Conservation (phyloP, 2,888 invertebrate genomes). For the Sarcophaga carnaria region DNA sequence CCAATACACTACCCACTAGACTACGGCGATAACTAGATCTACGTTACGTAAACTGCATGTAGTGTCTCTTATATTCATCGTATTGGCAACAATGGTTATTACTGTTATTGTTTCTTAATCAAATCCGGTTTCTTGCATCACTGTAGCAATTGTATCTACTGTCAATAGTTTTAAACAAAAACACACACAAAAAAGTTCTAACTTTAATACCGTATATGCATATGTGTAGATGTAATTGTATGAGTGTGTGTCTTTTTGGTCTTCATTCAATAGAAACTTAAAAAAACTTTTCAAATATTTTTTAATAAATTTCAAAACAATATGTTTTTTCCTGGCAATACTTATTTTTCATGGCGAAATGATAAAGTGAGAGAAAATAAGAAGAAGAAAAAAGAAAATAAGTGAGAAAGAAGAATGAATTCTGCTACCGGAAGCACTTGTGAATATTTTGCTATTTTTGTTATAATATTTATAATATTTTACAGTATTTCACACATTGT, state of each 20-base stretch:
- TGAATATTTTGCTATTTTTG: conserved; percentile 32
- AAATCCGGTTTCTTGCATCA: neutral
- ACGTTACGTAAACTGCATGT: no score
- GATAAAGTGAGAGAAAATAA: conserved; percentile 56
- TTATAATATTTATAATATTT: conserved; percentile 30
- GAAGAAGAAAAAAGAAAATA: neutral
- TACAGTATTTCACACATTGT: conserved; percentile 32
- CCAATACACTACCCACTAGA: no score
- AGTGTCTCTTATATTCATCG: no score
- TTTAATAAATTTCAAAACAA: conserved; percentile 74
- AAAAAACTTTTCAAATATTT: conserved; percentile 76
- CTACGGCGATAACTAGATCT: no score
- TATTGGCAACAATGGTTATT: no score
- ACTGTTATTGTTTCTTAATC: no score
- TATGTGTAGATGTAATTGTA: neutral
- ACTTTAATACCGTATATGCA: neutral
- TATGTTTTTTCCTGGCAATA: conserved; percentile 68
- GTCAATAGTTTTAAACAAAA: neutral
- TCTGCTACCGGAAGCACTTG: conserved; percentile 60
- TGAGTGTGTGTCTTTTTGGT: conserved; percentile 25
- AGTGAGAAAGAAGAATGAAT: conserved; percentile 31
- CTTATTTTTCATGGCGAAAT: conserved; percentile 58
- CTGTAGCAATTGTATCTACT: conserved; percentile 12
- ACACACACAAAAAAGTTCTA: neutral
- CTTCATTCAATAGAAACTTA: conserved; percentile 52